Evolutionary conservation across 2,888 invertebrate species (phyloP).

Genomic region (Poecilobothrus nobilitatus): DNA sequence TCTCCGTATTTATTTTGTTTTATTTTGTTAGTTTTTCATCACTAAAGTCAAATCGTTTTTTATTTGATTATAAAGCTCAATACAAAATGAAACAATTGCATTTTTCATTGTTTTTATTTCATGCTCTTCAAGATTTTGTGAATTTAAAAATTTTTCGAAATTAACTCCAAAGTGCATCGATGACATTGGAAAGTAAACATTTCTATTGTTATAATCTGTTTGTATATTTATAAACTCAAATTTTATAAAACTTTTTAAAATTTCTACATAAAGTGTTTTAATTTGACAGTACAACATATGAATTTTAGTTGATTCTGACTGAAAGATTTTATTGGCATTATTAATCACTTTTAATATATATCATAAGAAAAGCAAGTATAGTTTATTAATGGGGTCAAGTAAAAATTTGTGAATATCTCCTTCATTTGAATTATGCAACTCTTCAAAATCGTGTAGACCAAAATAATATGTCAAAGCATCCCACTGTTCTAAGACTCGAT

Average conservation of each 20-base stretch:
- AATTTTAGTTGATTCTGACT: slow-evolving; percentile 14
- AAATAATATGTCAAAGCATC: slow-evolving; percentile 16
- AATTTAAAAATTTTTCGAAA: neutral
- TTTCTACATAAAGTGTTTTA: neutral
- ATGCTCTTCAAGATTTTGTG: no score
- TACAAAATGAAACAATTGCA: no score
- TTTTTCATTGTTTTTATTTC: no score
- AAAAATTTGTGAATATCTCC: slow-evolving; percentile 2
- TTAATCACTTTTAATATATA: slow-evolving; percentile 15
- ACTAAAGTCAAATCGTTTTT: no score
- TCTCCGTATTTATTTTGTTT: slow-evolving; percentile 13
- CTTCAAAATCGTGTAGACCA: slow-evolving; percentile 10
- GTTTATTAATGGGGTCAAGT: slow-evolving; percentile 1
- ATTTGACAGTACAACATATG: slow-evolving; percentile 3
- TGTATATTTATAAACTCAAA: no score
- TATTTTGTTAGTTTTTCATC: slow-evolving; percentile 13
- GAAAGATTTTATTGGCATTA: slow-evolving; percentile 15
- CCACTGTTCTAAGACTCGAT: slow-evolving; percentile 19
- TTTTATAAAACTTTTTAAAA: slow-evolving; percentile 13
- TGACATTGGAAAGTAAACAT: neutral
- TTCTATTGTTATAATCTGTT: neutral
- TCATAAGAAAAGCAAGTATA: slow-evolving; percentile 15
- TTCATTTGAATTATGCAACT: neutral
- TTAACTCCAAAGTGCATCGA: neutral
- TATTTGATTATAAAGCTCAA: no score